Evolutionary conservation across 1,140 invertebrate species (phyloP), one percentile per base, ranked within the genome.

Genomic region (Listronotus bonariensis): DNA sequence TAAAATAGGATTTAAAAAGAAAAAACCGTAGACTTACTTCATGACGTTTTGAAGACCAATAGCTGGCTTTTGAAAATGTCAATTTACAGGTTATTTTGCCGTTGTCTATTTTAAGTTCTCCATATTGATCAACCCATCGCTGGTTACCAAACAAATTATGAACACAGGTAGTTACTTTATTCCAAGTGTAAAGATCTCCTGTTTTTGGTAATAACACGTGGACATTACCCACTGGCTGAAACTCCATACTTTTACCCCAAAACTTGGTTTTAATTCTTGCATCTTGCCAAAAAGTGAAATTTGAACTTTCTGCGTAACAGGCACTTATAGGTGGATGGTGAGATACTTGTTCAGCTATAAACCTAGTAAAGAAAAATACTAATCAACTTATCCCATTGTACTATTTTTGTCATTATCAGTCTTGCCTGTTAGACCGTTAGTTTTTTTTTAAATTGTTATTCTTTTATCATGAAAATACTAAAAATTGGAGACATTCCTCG

Each of bases 231-330:
- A 89, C 85, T 0, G 92, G 92, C 74, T 92, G 89, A 76, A 94
- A 90, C 80, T 94, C 92, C 84, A 95, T 92, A 32, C 91, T 93
- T 80, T 93, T 94, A 58, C 92, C 92, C 92, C 92, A 95, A 81
- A 95, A 95, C 79, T 92, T 92, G 20, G 92, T 90, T 79, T 92
- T 92, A 65, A 93, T 91, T 67, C 89, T 81, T 3, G 88, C 85
- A 74, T 91, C 88, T 84, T 93, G 91, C 87, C 88, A 91, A 78
- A 92, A 91, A 5, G 83, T 83, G 80, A 91, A 95, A 72, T 87
- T 88, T 63, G 83, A 78, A 86, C 89, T 88, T 74, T 91, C 88
- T 11, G 89, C 89, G 81, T 93, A 85, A 75, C 92, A 92, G 12
- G 89, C 91, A 72, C 88, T 91, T 20, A 95, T 83, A 1, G 92